Base-by-base conservation (phyloP, 1,140 invertebrate species). In the Papilio machaon region DNA sequence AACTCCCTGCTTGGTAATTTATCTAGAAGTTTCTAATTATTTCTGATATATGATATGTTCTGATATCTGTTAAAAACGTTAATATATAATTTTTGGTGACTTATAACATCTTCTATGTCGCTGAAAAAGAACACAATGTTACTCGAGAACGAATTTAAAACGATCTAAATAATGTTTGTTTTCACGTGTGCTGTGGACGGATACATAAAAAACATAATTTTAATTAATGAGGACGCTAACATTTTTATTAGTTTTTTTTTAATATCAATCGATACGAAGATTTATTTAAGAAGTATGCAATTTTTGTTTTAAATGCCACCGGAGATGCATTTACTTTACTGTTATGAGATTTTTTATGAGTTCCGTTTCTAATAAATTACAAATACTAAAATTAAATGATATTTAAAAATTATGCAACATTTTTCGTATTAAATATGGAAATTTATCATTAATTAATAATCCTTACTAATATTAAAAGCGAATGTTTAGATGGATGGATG, bases 291-390 rank as follows among this genome's bases (percentile, higher is more conserved):
- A 11, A 64, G 19, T n/a, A 2, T 75, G 38, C 43, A 75, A 23
- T 75, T 75, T 75, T n/a, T n/a, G n/a, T 11, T 43, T 75, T 19
- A 75, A 75, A 75, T 46, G 73, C 10, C 73, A 75, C 38, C 46
- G 73, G 73, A 75, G 73, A 75, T 75, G 73, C 38, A 46, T 75
- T 47, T 73, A 73, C 13, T 43, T 73, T 43, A 9, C 30, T 73
- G 70, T 30, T 43, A 17, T 43, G n/a, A 23, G 19, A 64, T 30
- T 52, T 52, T 64, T 58, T 64, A 64, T 13, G 60, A 64, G 2
- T 30, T 64, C 60, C 60, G 60, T 64, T 64, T 64, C 60, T 35
- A 64, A 64, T 64, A 64, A 60, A 64, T 3, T 19, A 9, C 8
- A 10, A 64, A 64, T 64, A 15, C 7, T 15, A 64, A 30, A 64